Conservation (phyloP, 1,140 invertebrate species). For the Leptinotarsa defecta region DNA sequence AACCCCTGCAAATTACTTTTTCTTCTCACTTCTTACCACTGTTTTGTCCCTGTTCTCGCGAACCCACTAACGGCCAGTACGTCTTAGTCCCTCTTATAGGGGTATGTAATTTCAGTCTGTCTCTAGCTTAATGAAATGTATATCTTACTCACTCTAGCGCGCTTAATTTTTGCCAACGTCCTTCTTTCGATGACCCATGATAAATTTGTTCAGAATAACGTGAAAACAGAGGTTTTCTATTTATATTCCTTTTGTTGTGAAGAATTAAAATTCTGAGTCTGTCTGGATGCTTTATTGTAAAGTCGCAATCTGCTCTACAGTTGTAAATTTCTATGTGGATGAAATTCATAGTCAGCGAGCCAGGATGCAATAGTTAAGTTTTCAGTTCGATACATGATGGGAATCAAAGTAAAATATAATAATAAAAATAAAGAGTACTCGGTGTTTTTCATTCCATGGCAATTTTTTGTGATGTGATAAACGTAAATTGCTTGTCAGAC, state of each 20-base stretch:
- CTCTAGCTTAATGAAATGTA: conserved; percentile 56
- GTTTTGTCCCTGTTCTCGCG: conserved; percentile 33
- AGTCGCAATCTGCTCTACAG: no score
- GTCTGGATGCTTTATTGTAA: no score
- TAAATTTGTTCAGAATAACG: conserved; percentile 49
- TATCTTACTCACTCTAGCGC: conserved; percentile 45
- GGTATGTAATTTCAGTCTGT: conserved; percentile 57
- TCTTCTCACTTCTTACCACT: conserved; percentile 43
- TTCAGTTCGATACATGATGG: no score
- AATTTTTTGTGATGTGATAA: no score
- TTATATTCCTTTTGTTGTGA: conserved; percentile 30
- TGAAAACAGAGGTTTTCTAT: conserved; percentile 37
- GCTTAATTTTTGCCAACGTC: conserved; percentile 40
- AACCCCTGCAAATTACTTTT: conserved; percentile 52
- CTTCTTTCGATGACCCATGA: conserved; percentile 47
- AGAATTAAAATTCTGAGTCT: conserved; percentile 38
- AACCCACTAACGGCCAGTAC: conserved; percentile 32
- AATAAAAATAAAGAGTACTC: no score
- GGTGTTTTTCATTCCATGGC: no score
- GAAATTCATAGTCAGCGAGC: no score
- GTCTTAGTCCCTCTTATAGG: conserved; percentile 51
- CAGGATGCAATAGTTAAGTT: no score
- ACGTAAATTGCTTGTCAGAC: no score
- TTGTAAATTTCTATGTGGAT: no score
- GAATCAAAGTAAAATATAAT: no score